Evolutionary conservation across 2,113 vertebrate species (phyloP).

Genomic region (Platichthys stellatus): DNA sequence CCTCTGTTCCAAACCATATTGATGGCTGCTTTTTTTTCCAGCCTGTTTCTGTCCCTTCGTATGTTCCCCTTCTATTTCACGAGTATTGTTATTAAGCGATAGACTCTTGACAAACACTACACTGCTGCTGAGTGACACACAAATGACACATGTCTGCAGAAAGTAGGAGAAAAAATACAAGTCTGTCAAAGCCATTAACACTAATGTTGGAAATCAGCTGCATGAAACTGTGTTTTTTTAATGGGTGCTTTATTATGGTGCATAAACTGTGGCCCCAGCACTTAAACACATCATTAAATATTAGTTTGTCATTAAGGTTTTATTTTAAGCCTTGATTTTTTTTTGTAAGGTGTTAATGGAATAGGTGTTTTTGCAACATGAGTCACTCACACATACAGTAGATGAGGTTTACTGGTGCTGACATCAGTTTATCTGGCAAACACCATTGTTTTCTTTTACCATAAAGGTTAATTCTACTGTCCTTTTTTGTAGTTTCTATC

Average conservation of each 20-base stretch:
- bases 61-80: slow-evolving; percentile 16
- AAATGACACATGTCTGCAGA: slow-evolving; percentile 29
- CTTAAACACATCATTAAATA: slow-evolving; percentile 69
- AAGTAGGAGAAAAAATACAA: slow-evolving; percentile 13
- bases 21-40: slow-evolving; percentile 35
- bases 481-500: neutral
- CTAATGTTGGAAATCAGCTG: slow-evolving; percentile 29
- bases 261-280: slow-evolving; percentile 55
- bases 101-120: slow-evolving; percentile 26
- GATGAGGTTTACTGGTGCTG: slow-evolving; percentile 24
- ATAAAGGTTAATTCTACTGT: no score
- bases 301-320: slow-evolving; percentile 65
- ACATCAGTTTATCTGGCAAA: slow-evolving; percentile 55
- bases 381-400: slow-evolving; percentile 17
- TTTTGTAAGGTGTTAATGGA: slow-evolving; percentile 46
- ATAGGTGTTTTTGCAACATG: slow-evolving; percentile 40
- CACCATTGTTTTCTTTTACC: neutral
- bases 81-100: slow-evolving; percentile 33
- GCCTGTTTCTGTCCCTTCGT: slow-evolving; percentile 18
- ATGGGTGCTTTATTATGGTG: slow-evolving; percentile 51
- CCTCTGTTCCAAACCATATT: slow-evolving; percentile 47
- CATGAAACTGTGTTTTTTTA: slow-evolving; percentile 54
- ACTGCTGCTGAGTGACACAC: slow-evolving; percentile 35
- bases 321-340: slow-evolving; percentile 59
- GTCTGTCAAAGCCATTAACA: slow-evolving; percentile 47